Base-by-base conservation (phyloP, 2,888 invertebrate species). In the Kuschelorhynchus macadamiae region DNA sequence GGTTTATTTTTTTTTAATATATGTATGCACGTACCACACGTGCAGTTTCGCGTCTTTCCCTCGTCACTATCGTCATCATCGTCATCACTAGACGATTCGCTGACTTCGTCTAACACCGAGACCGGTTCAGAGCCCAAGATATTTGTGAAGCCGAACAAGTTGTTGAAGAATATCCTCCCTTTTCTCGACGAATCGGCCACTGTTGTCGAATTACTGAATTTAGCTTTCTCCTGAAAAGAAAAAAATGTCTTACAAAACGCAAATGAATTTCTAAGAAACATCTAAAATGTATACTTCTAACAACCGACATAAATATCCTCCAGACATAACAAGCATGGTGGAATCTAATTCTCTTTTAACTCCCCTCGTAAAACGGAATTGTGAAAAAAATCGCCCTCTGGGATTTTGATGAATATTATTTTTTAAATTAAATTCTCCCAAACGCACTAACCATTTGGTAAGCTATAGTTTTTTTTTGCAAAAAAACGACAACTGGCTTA, bases 91-190 rank as follows among this genome's bases (percentile, higher is more conserved):
- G 14, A 25, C 14, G 17, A n/a, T 12, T 55, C 55, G 21, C 42
- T 41, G 5, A 33, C 61, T 2, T 44, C 52, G 12, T 44, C 53
- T n/a, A 20, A 25, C 9, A 56, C 18, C 0, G 47, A 25, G 21
- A 44, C 42, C 5, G 59, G 32, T 7, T 49, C 46, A 14, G 44
- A 61, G 1, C 60, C 60, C 25, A 70, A 46, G 20, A 59, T 18
- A 33, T 55, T 55, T 12, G 32, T 20, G 39, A 65, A 41, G 12
- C 62, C 61, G 42, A 71, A 59, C 1, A 60, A 47, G 25, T 60
- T 36, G 20, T 67, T 71, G 33, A 71, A 71, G 42, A 71, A 71
- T 55, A 71, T 71, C 16, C 61, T 53, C 0, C 65, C 61, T 14
- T 64, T 9, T 52, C 71, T 63, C 5, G 41, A 18, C 4, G 56